Evolutionary conservation across 2,797 vertebrate genomes (phyloP).

Genomic region (Cyprinella venusta): DNA sequence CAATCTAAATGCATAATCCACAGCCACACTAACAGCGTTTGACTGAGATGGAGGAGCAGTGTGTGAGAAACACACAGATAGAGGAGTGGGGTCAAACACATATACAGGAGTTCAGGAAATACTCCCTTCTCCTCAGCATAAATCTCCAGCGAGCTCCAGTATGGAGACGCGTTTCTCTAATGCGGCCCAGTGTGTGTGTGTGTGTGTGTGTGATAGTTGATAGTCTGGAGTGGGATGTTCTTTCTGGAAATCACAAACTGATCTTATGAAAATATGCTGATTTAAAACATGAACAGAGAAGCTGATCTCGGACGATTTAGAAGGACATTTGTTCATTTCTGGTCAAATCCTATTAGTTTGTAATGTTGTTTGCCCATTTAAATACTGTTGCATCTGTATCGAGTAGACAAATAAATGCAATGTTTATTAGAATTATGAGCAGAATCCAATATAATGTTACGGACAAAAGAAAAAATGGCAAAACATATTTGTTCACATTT

Average conservation of each 20-base stretch:
- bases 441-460: not conserved
- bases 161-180: no score
- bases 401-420: no score
- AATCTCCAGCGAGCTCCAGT: not conserved
- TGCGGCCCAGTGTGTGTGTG: no score
- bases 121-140: not conserved
- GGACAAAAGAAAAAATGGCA: not conserved
- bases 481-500: not conserved
- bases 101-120: not conserved
- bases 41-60: not conserved
- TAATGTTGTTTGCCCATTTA: not conserved
- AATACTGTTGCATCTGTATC: not conserved
- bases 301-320: not conserved
- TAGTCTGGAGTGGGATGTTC: not conserved
- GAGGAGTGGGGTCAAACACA: slow-evolving; percentile 6
- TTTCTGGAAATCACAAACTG: not conserved
- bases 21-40: not conserved
- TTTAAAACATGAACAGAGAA: not conserved
- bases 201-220: no score
- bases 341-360: not conserved
- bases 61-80: not conserved
- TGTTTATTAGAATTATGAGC: not conserved
- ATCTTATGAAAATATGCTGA: not conserved
- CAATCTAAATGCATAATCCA: not conserved
- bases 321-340: not conserved